Evolutionary conservation across 2,888 invertebrate genomes (phyloP).

Genomic region (Amiota communis): DNA sequence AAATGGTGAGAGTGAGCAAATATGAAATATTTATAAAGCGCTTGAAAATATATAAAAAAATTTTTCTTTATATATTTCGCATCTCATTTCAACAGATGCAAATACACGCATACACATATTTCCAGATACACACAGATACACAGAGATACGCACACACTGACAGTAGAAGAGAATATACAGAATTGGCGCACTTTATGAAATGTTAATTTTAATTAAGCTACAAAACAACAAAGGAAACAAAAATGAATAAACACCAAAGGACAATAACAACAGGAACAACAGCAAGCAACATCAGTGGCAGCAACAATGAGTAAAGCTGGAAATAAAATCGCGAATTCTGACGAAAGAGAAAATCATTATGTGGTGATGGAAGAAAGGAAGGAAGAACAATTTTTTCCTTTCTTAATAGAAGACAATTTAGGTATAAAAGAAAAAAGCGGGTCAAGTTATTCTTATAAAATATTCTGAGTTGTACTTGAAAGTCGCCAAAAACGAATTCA

Average conservation of each 20-base stretch:
- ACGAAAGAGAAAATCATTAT: too few relatives aligned
- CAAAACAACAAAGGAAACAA: slow-evolving; percentile 34
- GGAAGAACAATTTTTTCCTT: background rate
- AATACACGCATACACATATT: background rate
- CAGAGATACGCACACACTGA: slow-evolving; percentile 17
- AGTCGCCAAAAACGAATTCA: slow-evolving; percentile 25
- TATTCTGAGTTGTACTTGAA: slow-evolving; percentile 56
- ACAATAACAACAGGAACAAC: background rate
- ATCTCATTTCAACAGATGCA: slow-evolving; percentile 7
- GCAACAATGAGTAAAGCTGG: too few relatives aligned
- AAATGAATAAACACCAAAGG: slow-evolving; percentile 30
- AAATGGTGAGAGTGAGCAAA: background rate
- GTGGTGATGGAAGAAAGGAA: background rate
- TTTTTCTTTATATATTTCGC: slow-evolving; percentile 34
- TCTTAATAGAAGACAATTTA: slow-evolving; percentile 5
- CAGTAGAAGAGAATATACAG: too few relatives aligned
- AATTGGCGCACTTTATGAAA: slow-evolving; percentile 49
- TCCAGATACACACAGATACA: too few relatives aligned
- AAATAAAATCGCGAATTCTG: too few relatives aligned
- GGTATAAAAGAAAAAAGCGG: slow-evolving; percentile 48
- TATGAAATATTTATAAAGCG: slow-evolving; percentile 52
- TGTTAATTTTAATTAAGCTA: slow-evolving; percentile 65
- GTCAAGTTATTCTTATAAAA: slow-evolving; percentile 66
- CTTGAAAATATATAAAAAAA: slow-evolving; percentile 30
- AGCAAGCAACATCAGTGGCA: slow-evolving; percentile 39